Percentiles rank a stretch among this genome's conserved stretches.
Conservation (phyloP, 64 coral and sea anemone species). For the Platygyra sinensis region DNA sequence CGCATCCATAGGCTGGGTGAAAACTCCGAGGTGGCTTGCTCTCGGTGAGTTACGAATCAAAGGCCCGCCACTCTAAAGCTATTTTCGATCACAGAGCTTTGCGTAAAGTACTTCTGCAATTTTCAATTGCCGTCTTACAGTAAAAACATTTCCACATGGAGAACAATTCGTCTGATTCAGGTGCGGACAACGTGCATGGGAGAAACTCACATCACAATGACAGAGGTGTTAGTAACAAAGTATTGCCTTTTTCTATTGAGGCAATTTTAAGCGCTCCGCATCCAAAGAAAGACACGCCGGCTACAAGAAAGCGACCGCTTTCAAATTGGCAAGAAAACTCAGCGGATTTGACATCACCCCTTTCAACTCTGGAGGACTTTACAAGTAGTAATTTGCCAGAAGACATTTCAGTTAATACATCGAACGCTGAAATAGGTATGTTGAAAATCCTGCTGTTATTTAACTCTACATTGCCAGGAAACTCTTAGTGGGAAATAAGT, state of each 20-base stretch:
- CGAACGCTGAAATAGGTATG: constrained; percentile 40
- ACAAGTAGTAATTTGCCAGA: constrained; percentile 53
- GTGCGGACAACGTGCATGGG: constrained; percentile 28
- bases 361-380: constrained; percentile 65
- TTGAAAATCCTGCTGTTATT: neutral
- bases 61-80: neutral
- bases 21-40: constrained; percentile 45
- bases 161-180: constrained; percentile 10
- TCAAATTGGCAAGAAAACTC: constrained; percentile 1
- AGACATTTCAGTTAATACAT: neutral
- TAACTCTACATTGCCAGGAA: constrained; percentile 4
- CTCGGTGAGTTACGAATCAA: constrained; percentile 28
- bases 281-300: constrained; percentile 67
- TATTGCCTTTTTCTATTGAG: constrained; percentile 88
- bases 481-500: neutral
- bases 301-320: neutral
- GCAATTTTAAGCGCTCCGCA: constrained; percentile 84
- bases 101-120: neutral
- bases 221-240: constrained; percentile 51
- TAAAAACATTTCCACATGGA: constrained; percentile 16
- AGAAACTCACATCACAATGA: neutral
- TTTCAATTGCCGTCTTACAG: neutral
- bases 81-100: neutral
- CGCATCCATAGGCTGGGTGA: constrained; percentile 42
- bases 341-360: neutral